These are phyloP conservation scores for Lepidocyrtoides sp. DNA, from an alignment of 2,888 invertebrate species.

Conservation along the genomic window DNA sequence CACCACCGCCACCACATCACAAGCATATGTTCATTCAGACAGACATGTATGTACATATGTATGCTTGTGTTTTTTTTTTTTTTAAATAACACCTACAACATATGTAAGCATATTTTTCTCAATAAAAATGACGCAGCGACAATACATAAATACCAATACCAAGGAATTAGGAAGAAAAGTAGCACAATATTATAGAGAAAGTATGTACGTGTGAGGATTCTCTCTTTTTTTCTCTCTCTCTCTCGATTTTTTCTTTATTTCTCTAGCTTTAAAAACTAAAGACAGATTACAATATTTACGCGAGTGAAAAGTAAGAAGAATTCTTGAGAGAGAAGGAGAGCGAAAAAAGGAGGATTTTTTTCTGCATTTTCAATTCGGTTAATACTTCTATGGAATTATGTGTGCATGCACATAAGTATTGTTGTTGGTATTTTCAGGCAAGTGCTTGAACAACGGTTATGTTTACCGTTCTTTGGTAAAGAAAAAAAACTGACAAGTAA, in stretches of 20 bases:
- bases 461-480: conserved; percentile 49
- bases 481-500: conserved; percentile 39
- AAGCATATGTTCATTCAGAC: background rate
- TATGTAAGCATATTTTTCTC: background rate
- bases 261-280: conserved; percentile 39
- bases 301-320: conserved; percentile 59
- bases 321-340: conserved; percentile 66
- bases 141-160: conserved; percentile 43
- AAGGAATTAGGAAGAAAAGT: background rate
- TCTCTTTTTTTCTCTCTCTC: background rate
- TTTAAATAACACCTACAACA: background rate
- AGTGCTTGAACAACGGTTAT: conserved; percentile 53
- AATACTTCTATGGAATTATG: conserved; percentile 26
- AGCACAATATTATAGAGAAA: background rate
- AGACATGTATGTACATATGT: background rate
- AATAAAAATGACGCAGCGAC: conserved; percentile 67
- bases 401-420: conserved; percentile 22
- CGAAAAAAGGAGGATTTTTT: conserved; percentile 47
- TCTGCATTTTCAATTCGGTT: conserved; percentile 57
- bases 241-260: conserved; percentile 51
- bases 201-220: background rate
- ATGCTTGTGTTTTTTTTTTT: background rate
- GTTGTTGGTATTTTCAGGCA: conserved; percentile 29
- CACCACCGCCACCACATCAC: conserved; percentile 54
- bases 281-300: conserved; percentile 71